These are phyloP conservation scores for Orthosia incerta DNA, from an alignment of 2,888 invertebrate genomes.

Conservation along the genomic window DNA sequence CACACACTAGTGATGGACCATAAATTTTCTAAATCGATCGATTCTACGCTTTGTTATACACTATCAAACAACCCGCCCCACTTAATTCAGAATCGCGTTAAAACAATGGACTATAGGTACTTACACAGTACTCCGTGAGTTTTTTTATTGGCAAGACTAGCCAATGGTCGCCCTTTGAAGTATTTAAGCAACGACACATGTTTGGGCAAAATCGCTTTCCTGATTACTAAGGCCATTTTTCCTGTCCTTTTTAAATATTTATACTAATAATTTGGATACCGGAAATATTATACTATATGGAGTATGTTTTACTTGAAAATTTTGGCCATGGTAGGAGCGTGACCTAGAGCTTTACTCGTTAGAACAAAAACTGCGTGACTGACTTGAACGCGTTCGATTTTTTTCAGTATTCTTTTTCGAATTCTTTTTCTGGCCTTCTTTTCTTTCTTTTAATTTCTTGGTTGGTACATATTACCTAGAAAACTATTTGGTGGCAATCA, in stretches of 20 bases:
- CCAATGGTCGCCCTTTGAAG: constrained; percentile 78
- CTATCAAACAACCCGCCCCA: background rate
- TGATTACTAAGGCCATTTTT: constrained; percentile 84
- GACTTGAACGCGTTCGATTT: constrained; percentile 43
- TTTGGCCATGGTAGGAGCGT: constrained; percentile 81
- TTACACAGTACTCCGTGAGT: constrained; percentile 78
- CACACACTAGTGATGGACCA: constrained; percentile 10
- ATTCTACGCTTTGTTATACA: background rate
- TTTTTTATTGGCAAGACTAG: constrained; percentile 76
- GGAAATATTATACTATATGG: constrained; percentile 56
- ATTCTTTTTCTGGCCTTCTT: constrained; percentile 47
- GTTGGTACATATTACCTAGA: background rate
- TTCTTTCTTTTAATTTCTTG: constrained; percentile 26
- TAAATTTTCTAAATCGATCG: background rate
- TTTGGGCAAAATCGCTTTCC: constrained; percentile 81
- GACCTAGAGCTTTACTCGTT: constrained; percentile 69
- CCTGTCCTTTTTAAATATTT: constrained; percentile 18
- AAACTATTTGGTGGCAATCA: constrained; percentile 29
- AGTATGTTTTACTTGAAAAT: constrained; percentile 79
- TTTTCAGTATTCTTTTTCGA: constrained; percentile 48
- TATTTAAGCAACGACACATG: constrained; percentile 83
- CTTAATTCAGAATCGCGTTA: background rate
- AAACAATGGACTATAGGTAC: constrained; percentile 60
- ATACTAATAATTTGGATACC: constrained; percentile 37
- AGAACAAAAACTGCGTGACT: constrained; percentile 61